Conservation (phyloP, 2,797 vertebrate species). For the Gymnopithys bicolor region DNA sequence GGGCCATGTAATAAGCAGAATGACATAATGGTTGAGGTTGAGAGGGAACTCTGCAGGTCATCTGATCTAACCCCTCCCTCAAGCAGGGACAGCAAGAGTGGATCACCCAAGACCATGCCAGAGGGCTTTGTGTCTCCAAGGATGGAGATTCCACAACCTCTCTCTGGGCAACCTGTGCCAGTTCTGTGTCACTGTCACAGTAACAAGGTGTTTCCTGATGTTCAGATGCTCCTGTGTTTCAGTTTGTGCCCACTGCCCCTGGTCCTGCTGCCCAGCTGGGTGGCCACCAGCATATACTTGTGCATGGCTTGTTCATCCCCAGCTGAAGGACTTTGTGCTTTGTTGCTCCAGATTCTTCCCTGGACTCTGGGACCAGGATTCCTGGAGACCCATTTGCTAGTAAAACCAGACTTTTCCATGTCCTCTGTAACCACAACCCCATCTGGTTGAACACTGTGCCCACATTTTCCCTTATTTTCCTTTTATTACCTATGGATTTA, state of each 20-base stretch:
- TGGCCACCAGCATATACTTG: not conserved
- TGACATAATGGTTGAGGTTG: not conserved
- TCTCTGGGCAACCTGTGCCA: not conserved
- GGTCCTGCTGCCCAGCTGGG: not conserved
- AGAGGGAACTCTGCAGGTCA: not conserved
- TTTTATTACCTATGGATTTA: not conserved
- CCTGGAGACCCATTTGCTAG: not conserved
- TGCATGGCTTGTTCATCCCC: fast-evolving
- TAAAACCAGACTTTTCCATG: not conserved
- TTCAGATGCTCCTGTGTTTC: not conserved
- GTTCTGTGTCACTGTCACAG: not conserved
- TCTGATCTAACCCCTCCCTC: not conserved
- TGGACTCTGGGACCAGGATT: not conserved
- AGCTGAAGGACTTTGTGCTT: not conserved
- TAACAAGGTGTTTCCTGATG: not conserved
- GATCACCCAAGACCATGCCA: not conserved
- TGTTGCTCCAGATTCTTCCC: not conserved
- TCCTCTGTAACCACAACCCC: not conserved
- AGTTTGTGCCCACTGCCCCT: not conserved
- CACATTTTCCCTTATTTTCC: not conserved
- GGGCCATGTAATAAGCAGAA: not conserved
- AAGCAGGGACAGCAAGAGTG: not conserved
- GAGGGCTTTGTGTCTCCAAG: not conserved
- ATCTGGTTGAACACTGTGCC: not conserved
- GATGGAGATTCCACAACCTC: not conserved